Evolutionary conservation across 2,888 invertebrate genomes (phyloP).

Genomic region (Rotaria sp.): DNA sequence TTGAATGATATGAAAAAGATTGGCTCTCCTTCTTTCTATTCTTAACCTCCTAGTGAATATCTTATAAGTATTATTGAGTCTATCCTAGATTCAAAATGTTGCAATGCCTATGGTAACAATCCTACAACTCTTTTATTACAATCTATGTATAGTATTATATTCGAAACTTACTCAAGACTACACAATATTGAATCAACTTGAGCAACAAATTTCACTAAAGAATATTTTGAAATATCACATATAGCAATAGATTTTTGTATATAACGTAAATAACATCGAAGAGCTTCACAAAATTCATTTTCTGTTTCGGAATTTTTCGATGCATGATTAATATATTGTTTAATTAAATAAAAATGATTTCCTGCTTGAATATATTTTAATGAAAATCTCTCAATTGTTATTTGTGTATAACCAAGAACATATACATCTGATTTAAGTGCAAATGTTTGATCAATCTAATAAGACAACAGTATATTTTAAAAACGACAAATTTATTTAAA

Average conservation of each 20-base stretch:
- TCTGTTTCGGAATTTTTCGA: background rate
- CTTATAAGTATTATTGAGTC: no score
- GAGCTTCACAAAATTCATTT: background rate
- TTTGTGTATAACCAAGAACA: background rate
- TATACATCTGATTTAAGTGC: background rate
- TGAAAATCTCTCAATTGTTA: background rate
- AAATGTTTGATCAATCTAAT: slow-evolving; percentile 2
- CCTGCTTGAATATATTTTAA: background rate
- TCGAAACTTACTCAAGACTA: background rate
- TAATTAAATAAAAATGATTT: background rate
- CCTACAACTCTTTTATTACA: no score
- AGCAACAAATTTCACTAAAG: background rate
- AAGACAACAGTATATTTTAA: background rate
- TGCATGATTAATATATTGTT: background rate
- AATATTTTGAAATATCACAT: background rate
- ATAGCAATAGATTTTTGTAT: background rate
- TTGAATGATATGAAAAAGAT: no score
- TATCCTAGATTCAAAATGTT: no score
- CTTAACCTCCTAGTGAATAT: no score
- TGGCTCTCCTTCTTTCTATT: no score
- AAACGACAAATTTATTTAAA: no score
- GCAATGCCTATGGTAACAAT: no score
- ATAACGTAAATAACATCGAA: slow-evolving; percentile 2
- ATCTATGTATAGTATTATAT: no score
- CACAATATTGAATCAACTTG: background rate